phyloP scores from a whole-genome alignment of 1,140 invertebrate genomes.

The Portunus trituberculatus region DNA sequence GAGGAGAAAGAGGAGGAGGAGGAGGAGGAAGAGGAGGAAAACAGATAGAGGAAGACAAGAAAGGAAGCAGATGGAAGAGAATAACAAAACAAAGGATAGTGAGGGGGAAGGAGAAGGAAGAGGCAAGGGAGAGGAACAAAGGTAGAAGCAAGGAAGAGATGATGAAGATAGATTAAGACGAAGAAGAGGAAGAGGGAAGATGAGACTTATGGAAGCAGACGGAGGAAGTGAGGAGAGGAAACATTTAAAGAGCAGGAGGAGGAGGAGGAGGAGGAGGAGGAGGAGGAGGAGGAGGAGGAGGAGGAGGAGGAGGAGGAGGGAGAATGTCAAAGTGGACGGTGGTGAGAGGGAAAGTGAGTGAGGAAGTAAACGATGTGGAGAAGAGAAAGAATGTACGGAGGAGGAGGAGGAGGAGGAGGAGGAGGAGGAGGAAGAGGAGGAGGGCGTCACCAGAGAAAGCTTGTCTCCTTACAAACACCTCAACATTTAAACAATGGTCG shows the following conservation, averaged over 20 bases:
- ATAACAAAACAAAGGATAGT: no score
- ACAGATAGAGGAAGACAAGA: not conserved
- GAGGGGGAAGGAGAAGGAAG: not conserved
- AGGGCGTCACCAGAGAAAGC: not conserved
- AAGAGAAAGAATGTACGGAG: not conserved
- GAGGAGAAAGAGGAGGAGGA: slow-evolving; percentile 5
- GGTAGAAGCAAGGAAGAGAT: not conserved
- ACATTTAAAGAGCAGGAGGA: not conserved
- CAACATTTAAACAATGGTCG: no score
- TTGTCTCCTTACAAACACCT: not conserved
- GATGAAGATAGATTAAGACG: not conserved
- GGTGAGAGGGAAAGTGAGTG: not conserved
- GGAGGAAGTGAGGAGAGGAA: not conserved
- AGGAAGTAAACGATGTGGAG: not conserved
- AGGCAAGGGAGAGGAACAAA: not conserved
- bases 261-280: slow-evolving; percentile 24
- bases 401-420: not conserved
- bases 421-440: not conserved
- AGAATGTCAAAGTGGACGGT: not conserved
- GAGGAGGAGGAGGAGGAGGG: slow-evolving; percentile 34
- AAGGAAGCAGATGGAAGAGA: not conserved
- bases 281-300: slow-evolving; percentile 32
- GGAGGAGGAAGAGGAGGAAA: not conserved
- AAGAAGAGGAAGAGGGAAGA: not conserved
- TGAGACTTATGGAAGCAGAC: not conserved